Evolutionary conservation across 2,113 vertebrate species (phyloP).

Genomic region (Scytalopus superciliaris): DNA sequence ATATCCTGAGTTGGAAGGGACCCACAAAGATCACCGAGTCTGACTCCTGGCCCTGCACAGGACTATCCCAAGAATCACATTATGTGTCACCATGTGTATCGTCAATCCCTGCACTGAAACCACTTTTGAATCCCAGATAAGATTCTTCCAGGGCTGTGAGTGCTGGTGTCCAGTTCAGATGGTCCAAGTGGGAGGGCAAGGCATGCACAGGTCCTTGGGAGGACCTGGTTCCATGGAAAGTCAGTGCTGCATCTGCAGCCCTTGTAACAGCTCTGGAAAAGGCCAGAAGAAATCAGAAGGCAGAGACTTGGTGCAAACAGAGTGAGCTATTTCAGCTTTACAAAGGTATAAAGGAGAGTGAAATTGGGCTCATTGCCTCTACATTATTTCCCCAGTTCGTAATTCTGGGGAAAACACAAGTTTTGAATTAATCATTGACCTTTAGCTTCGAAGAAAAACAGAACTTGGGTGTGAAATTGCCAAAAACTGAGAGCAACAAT

Average conservation of each 20-base stretch:
- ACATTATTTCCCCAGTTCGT: constrained; percentile 4
- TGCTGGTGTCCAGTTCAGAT: not conserved
- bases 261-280: not conserved
- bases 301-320: not conserved
- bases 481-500: constrained; percentile 18
- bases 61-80: not conserved
- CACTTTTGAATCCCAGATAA: constrained; percentile 72
- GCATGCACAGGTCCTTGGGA: rapidly evolving
- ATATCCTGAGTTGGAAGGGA: not conserved
- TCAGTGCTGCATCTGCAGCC: not conserved
- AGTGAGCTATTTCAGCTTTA: not conserved
- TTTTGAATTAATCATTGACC: constrained; percentile 36
- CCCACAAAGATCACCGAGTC: not conserved
- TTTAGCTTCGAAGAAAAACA: constrained; percentile 53
- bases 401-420: not conserved
- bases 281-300: not conserved
- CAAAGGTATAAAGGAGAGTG: not conserved
- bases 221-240: not conserved
- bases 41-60: not conserved
- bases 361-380: not conserved
- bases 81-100: not conserved
- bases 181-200: not conserved
- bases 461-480: constrained; percentile 26
- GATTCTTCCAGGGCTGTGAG: constrained; percentile 67
- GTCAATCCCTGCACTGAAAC: constrained; percentile 64